Conservation (phyloP, 2,888 invertebrate species). For the Athalia circularis region DNA sequence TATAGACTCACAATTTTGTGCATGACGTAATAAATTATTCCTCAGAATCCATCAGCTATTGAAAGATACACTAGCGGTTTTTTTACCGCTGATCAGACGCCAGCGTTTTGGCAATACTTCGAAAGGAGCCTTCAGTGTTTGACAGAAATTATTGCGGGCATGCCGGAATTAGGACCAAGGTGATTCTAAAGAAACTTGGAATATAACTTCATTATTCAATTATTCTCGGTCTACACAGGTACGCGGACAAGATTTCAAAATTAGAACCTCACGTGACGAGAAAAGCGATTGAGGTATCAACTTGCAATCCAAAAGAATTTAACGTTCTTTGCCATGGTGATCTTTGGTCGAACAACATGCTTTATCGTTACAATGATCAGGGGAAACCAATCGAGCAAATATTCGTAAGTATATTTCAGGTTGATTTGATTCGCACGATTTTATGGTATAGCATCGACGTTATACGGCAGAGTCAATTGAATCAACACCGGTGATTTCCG, state of each 20-base stretch:
- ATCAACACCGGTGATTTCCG: neutral
- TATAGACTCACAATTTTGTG: too few species aligned
- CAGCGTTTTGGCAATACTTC: constrained; percentile 19
- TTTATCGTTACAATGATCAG: constrained; percentile 65
- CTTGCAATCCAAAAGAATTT: constrained; percentile 59
- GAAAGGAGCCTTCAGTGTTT: constrained; percentile 1
- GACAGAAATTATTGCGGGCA: neutral
- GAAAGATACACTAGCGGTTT: constrained; percentile 11
- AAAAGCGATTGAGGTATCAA: constrained; percentile 45
- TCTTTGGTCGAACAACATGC: constrained; percentile 70
- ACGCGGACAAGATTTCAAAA: constrained; percentile 55
- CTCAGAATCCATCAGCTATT: constrained; percentile 21
- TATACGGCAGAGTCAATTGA: neutral
- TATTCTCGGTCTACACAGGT: neutral
- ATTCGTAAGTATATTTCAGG: constrained; percentile 60
- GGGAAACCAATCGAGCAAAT: constrained; percentile 62
- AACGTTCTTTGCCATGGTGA: constrained; percentile 69
- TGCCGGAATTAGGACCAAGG: constrained; percentile 18
- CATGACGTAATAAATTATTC: neutral
- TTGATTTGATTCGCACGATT: neutral
- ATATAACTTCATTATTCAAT: neutral
- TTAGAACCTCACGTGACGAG: constrained; percentile 50
- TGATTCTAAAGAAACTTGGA: neutral
- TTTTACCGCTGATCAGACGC: constrained; percentile 15
- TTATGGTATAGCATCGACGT: neutral